Evolutionary conservation across 1,140 invertebrate genomes (phyloP).

Genomic region (Calycopis cecrops): DNA sequence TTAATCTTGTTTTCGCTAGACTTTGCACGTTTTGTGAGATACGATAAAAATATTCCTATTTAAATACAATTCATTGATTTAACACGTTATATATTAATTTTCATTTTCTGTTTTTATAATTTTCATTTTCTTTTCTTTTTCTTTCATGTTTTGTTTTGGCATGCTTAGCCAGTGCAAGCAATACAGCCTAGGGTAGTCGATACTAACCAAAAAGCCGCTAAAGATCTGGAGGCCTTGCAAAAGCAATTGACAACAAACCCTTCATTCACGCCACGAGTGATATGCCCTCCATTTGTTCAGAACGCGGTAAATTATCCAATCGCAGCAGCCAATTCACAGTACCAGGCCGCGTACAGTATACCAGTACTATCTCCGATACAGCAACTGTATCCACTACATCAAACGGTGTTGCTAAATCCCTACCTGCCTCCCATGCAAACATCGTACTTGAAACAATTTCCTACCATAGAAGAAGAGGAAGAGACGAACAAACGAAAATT

Average conservation of each 20-base stretch:
- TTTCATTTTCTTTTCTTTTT: slow-evolving; percentile 46
- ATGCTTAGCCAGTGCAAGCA: slow-evolving; percentile 66
- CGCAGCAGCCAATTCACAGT: slow-evolving; percentile 36
- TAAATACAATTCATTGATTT: not conserved
- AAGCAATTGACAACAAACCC: slow-evolving; percentile 69
- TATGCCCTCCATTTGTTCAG: slow-evolving; percentile 67
- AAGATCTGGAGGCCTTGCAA: slow-evolving; percentile 62
- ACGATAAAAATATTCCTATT: not conserved
- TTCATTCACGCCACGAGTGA: slow-evolving; percentile 63
- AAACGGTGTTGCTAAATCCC: slow-evolving; percentile 59
- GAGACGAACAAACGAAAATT: slow-evolving; percentile 51
- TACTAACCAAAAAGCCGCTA: slow-evolving; percentile 52
- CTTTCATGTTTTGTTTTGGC: slow-evolving; percentile 60
- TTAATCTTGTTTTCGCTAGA: too few relatives aligned
- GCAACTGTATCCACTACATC: slow-evolving; percentile 61
- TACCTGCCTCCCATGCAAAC: slow-evolving; percentile 60
- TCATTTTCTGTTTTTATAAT: slow-evolving; percentile 31
- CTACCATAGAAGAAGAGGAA: slow-evolving; percentile 55
- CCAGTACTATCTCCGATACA: slow-evolving; percentile 60
- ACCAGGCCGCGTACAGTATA: slow-evolving; percentile 39
- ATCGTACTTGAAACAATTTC: slow-evolving; percentile 58
- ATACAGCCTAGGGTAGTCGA: slow-evolving; percentile 69
- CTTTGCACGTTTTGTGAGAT: too few relatives aligned
- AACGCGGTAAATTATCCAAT: slow-evolving; percentile 42
- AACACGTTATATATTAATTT: slow-evolving; percentile 10